These are phyloP conservation scores for Ardeotis arabs DNA, from an alignment of 2,113 vertebrate genomes.

Conservation along the genomic window DNA sequence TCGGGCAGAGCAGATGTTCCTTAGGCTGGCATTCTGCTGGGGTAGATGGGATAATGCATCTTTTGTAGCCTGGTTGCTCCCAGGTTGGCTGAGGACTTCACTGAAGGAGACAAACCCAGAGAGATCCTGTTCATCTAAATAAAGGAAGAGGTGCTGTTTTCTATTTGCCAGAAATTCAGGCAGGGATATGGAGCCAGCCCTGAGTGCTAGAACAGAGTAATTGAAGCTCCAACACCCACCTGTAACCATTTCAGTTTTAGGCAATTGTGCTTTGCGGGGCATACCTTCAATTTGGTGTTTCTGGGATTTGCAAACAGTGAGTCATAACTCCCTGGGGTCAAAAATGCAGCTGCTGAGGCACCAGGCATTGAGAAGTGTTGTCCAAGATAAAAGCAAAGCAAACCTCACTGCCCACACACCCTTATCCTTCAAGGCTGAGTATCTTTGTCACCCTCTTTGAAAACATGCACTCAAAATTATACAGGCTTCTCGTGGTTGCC, in stretches of 20 bases:
- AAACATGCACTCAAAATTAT: slow-evolving; percentile 13
- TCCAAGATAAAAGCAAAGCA: slow-evolving; percentile 63
- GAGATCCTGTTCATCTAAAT: background rate
- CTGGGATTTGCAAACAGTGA: slow-evolving; percentile 54
- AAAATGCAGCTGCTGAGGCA: slow-evolving; percentile 51
- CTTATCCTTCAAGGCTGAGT: slow-evolving; percentile 61
- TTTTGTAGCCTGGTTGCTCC: background rate
- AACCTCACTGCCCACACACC: slow-evolving; percentile 37
- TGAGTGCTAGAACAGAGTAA: background rate
- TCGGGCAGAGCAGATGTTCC: background rate
- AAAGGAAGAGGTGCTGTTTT: background rate
- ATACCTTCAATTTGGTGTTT: slow-evolving; percentile 30
- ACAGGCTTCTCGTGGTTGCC: slow-evolving; percentile 47
- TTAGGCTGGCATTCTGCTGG: background rate
- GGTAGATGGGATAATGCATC: background rate
- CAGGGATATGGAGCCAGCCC: background rate
- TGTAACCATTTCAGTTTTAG: background rate
- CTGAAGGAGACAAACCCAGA: background rate
- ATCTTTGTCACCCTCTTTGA: slow-evolving; percentile 20
- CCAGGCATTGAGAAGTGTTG: slow-evolving; percentile 35
- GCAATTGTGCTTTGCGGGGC: background rate
- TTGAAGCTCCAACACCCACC: background rate
- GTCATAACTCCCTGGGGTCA: slow-evolving; percentile 27
- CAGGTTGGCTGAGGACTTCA: background rate
- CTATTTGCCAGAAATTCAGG: background rate